phyloP scores from a whole-genome alignment of 2,888 invertebrate genomes.

The Diarsia dahlii region DNA sequence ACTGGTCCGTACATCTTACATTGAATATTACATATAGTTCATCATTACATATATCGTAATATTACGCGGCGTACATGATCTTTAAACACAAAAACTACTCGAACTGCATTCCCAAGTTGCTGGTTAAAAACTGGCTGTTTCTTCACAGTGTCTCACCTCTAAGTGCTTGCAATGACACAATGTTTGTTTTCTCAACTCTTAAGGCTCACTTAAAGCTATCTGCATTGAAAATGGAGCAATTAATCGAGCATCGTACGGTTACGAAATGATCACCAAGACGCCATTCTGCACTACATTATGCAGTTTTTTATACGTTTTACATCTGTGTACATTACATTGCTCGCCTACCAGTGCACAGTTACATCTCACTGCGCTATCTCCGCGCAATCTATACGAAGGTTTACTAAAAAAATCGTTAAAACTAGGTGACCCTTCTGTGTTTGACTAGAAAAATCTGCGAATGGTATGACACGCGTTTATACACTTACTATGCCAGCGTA shows the following conservation, averaged over 20 bases:
- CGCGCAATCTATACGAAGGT: constrained; percentile 64
- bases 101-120: constrained; percentile 47
- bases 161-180: constrained; percentile 68
- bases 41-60: constrained; percentile 44
- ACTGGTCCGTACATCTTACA: constrained; percentile 34
- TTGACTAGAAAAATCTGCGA: constrained; percentile 78
- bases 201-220: constrained; percentile 73
- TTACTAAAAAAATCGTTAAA: constrained; percentile 35
- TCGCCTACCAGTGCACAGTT: constrained; percentile 6
- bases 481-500: constrained; percentile 70
- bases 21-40: constrained; percentile 38
- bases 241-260: constrained; percentile 82
- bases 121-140: constrained; percentile 63
- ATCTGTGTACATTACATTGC: constrained; percentile 65
- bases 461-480: constrained; percentile 81
- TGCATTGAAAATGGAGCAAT: constrained; percentile 81
- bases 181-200: constrained; percentile 71
- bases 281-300: constrained; percentile 62
- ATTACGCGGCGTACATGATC: constrained; percentile 42
- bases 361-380: constrained; percentile 12
- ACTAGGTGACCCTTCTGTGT: constrained; percentile 56
- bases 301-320: constrained; percentile 65
- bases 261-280: constrained; percentile 76
- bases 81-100: constrained; percentile 48
- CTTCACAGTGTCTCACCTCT: constrained; percentile 67